Evolutionary conservation across 1,140 invertebrate genomes (phyloP), one percentile per base, ranked within the genome.

Genomic region (Lepidostoma basale): DNA sequence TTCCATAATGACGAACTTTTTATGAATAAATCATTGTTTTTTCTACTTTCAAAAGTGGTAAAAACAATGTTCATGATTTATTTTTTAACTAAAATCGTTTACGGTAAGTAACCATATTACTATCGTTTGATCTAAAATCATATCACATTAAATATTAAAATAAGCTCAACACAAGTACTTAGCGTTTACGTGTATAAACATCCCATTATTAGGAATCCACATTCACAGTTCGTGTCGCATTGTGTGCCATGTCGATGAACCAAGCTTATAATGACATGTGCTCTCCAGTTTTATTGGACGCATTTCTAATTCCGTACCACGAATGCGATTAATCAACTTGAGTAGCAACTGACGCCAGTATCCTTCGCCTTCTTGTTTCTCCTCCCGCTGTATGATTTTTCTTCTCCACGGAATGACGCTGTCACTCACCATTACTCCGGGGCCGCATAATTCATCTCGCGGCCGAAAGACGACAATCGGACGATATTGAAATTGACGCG

Each of bases 331-430:
- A 64, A 64, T 64, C 62, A 64, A 64, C 26, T 39, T 52, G 62
- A 64, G 45, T 45, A 64, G 28, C 33, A 20, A 14, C 30, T 33
- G 62, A 64, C 62, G 54, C 45, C 36, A 28, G 26, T 54, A 52
- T 64, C 62, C 62, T 64, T 64, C 62, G 45, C 23, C 62, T 64
- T 54, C 42, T 64, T 64, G n/a, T 64, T 39, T 64, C 28, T n/a
- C 54, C 14, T 14, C 18, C 33, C 28, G 28, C n/a, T n/a, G 39
- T 33, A 58, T 39, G 28, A 33, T 39, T 39, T 58, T 58, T 58
- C 54, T 14, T 8, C 20, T 39, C 54, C 54, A 39, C 39, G 30
- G 54, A 33, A 39, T 39, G 54, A 12, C 20, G 54, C 54, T 58
- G 54, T 58, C 54, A 58, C 54, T 39, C 28, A 8, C 33, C 28